Evolutionary conservation across 2,888 invertebrate species (phyloP), one percentile per base, ranked within the genome.

Genomic region (Aphodius granarius): DNA sequence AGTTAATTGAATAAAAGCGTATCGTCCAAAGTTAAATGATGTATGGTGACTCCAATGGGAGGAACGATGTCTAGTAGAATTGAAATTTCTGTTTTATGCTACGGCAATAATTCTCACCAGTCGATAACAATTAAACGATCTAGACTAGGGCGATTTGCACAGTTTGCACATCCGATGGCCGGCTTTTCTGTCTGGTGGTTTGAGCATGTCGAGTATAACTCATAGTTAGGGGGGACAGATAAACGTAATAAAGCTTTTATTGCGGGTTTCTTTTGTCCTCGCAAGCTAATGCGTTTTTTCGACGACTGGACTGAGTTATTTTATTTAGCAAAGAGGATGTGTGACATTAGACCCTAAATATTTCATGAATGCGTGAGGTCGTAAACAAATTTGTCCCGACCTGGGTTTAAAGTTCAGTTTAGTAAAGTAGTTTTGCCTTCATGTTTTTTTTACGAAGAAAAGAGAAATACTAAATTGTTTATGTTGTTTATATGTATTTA

Each of bases 221-320:
- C 68, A 68, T 20, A 68, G 68, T 68, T 68, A 68, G n/a, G 20
- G 68, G 6, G 21, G 68, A 68, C 68, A 68, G 68, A 68, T 68
- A 68, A 68, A 68, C 68, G 20, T 21, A 68, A 68, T 68, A 68
- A 68, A 68, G 68, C 68, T 68, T 68, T 68, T 68, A 68, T 68
- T 68, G 68, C 21, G 21, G 21, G 68, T 20, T 68, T 68, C 68
- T 68, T 68, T 68, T 68, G 68, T 68, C n/a, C 21, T 22, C 6
- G 68, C 20, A 22, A 21, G 68, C 68, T 68, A 68, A 68, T 68
- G 68, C 68, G 15, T 68, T 68, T 68, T 68, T 68, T 43, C 43
- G 43, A 43, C 6, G 43, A 43, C 43, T 43, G 13, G 9, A 43
- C 13, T 43, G 43, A 43, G 43, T 43, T 43, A 6, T 43, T 43